Evolutionary conservation across 2,797 vertebrate species (phyloP).

Genomic region (Alcedo atthis): DNA sequence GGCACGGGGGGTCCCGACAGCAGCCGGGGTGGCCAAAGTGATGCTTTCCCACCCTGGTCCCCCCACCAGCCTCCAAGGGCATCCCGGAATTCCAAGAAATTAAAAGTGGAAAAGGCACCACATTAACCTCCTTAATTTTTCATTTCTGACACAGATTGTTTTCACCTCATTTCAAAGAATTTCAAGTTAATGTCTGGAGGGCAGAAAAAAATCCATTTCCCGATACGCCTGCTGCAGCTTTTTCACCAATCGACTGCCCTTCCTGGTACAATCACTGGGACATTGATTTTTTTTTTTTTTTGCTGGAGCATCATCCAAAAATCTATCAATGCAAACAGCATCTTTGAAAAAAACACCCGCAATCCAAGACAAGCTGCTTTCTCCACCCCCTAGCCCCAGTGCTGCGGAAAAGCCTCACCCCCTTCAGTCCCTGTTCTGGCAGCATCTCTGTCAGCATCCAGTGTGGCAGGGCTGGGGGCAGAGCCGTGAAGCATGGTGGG

Average conservation of each 20-base stretch:
- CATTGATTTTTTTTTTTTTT: conserved; percentile 84
- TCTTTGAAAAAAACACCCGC: conserved; percentile 64
- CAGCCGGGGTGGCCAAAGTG: neutral
- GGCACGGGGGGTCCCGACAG: accelerated
- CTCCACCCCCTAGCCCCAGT: conserved; percentile 34
- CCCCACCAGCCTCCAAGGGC: conserved; percentile 67
- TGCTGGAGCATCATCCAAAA: conserved; percentile 87
- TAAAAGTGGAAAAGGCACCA: conserved; percentile 70
- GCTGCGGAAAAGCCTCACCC: neutral
- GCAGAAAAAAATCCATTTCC: conserved; percentile 91
- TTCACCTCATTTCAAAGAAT: conserved; percentile 80
- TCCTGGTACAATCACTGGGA: conserved; percentile 87
- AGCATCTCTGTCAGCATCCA: accelerated
- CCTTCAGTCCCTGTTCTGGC: neutral
- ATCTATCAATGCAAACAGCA: conserved; percentile 88
- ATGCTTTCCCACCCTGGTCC: neutral
- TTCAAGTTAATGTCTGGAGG: conserved; percentile 83
- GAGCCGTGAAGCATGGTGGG: neutral
- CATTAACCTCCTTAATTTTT: conserved; percentile 81
- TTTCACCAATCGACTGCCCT: conserved; percentile 87
- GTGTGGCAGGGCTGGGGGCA: neutral
- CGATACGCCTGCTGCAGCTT: conserved; percentile 87
- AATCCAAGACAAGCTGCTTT: neutral
- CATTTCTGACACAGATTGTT: conserved; percentile 79
- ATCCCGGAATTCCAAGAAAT: conserved; percentile 67